phyloP scores from a whole-genome alignment of 2,113 vertebrate genomes.

The Saccopteryx bilineata region DNA sequence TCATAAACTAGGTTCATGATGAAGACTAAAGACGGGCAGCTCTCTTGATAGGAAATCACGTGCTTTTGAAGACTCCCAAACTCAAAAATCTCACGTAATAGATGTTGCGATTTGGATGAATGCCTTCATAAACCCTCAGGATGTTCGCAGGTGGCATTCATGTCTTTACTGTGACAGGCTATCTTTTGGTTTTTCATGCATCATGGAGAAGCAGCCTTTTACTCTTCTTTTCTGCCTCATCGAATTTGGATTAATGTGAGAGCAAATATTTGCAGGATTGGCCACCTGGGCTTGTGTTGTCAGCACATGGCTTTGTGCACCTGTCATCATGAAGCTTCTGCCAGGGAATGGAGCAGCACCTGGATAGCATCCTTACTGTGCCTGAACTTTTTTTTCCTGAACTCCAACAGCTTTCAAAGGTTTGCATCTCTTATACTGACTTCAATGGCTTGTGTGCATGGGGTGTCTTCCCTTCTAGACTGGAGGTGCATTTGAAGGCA shows the following conservation, averaged over 20 bases:
- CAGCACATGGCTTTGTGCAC: background rate
- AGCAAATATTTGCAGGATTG: background rate
- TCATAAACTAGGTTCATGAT: background rate
- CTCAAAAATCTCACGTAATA: background rate
- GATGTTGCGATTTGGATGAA: background rate
- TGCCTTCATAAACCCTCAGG: background rate
- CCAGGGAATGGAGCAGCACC: background rate
- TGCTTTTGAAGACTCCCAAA: background rate
- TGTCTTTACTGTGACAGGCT: background rate
- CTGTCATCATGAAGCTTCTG: background rate
- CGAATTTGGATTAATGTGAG: constrained; percentile 1
- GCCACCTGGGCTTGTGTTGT: background rate
- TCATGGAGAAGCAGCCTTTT: constrained; percentile 18
- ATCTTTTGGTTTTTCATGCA: background rate
- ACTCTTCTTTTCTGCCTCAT: background rate
- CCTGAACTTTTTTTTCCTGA: background rate
- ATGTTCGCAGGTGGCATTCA: background rate
- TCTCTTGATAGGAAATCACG: background rate
- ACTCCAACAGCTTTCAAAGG: background rate
- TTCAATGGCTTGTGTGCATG: background rate
- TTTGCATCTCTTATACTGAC: background rate
- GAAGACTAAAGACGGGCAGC: background rate
- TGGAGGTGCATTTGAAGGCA: background rate
- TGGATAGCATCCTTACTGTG: background rate
- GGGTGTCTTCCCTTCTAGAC: background rate